These are phyloP conservation scores for Gila orcuttii DNA, from an alignment of 2,113 vertebrate species.

Conservation along the genomic window DNA sequence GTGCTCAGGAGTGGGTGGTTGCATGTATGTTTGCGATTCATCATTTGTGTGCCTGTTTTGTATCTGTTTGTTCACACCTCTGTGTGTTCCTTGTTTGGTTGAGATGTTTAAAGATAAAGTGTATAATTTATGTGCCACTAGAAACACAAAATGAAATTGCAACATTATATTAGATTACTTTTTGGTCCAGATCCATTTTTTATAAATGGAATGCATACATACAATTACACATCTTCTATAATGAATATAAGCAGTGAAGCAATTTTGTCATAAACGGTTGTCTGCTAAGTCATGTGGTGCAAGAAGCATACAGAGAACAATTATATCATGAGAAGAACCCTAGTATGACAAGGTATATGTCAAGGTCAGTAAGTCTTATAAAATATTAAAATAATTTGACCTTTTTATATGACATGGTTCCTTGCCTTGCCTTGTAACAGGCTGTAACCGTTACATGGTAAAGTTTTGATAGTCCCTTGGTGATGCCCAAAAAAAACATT, in stretches of 20 bases:
- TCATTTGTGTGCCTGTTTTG: not conserved
- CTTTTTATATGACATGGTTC: too few species aligned
- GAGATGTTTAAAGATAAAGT: not conserved
- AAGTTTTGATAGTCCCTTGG: too few species aligned
- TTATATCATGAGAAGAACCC: too few species aligned
- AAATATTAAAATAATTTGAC: too few species aligned
- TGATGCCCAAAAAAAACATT: too few species aligned
- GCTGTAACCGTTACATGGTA: too few species aligned
- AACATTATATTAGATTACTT: not conserved
- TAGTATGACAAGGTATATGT: too few species aligned
- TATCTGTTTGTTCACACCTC: conserved; percentile 17
- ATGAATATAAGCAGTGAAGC: not conserved
- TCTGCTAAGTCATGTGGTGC: too few species aligned
- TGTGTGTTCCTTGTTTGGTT: not conserved
- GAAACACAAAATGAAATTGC: not conserved
- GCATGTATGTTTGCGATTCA: conserved; percentile 6
- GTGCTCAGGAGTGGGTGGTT: conserved; percentile 12
- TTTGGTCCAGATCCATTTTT: not conserved
- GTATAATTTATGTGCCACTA: not conserved
- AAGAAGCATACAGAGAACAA: too few species aligned
- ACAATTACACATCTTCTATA: not conserved
- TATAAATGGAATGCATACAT: too few species aligned
- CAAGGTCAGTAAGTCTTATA: too few species aligned
- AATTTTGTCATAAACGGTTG: not conserved
- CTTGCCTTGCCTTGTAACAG: too few species aligned